Conservation (phyloP, 2,888 invertebrate species). For the Ochropleura plecta region DNA sequence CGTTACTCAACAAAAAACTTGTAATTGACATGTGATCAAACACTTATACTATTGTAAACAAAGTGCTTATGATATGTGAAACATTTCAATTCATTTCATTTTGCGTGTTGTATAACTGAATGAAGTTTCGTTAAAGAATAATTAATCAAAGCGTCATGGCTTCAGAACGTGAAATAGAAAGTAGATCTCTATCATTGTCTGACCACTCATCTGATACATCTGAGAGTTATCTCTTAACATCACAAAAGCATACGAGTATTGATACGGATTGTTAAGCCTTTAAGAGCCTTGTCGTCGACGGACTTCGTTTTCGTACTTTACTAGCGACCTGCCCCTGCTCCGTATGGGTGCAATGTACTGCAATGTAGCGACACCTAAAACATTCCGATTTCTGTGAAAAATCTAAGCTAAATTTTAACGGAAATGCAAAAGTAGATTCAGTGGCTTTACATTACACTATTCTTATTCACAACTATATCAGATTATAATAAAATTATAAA, state of each 20-base stretch:
- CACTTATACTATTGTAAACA: conserved; percentile 20
- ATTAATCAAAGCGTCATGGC: conserved; percentile 71
- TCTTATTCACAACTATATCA: too few relatives aligned
- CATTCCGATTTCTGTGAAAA: not conserved
- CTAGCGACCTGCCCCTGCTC: not conserved
- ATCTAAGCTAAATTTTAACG: not conserved
- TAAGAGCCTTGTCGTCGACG: conserved; percentile 33
- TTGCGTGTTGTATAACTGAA: conserved; percentile 43
- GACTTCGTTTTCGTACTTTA: conserved; percentile 3
- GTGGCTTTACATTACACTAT: too few relatives aligned
- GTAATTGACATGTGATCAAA: conserved; percentile 9
- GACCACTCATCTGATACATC: conserved; percentile 69
- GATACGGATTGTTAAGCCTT: conserved; percentile 52
- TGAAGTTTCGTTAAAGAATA: conserved; percentile 45
- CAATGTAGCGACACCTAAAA: not conserved
- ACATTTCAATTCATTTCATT: conserved; percentile 28
- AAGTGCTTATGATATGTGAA: conserved; percentile 29
- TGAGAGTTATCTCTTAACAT: conserved; percentile 65
- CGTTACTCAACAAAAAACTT: not conserved
- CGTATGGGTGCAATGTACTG: not conserved
- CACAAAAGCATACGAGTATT: conserved; percentile 23
- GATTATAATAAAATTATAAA: too few relatives aligned
- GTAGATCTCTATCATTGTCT: conserved; percentile 75
- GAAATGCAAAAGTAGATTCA: not conserved
- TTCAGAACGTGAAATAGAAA: conserved; percentile 83